Base-by-base conservation (phyloP, 2,113 vertebrate species). In the Phylloscopus trochiloides region DNA sequence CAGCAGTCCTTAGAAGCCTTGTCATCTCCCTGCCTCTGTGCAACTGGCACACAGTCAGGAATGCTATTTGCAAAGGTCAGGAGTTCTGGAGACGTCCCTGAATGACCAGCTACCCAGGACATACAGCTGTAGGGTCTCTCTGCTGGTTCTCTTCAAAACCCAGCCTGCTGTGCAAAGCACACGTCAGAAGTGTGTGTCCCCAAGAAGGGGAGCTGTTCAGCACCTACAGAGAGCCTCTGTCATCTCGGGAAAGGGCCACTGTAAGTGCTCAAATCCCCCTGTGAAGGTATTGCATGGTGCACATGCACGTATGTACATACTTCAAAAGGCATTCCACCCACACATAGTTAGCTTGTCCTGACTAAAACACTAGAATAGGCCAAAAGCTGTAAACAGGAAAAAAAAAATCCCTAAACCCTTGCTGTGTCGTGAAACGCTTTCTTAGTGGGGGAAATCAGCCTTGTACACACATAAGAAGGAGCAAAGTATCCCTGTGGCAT, bases 251-350 rank as follows among this genome's bases (percentile, higher is more conserved):
- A 62, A 62, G n/a, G 21, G 32, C 32, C 17, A 18, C 14, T 32
- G 17, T 4, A 14, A 28, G 22, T 71, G 61, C 61, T 74, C 43
- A 74, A 14, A 78, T 59, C 29, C 50, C 34, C 26, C 40, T 55
- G 3, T 17, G 16, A 65, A 65, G 48, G 25, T 25, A 48, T 8
- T 36, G n/a, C 45, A 14, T 9, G 40, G 40, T 31, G 36, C 26
- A 45, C 7, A 4, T 4, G 13, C 31, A 14, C 3, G 1, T 9
- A 34, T 1, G 12, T 26, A 36, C 8, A 1, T 9, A 31, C 36
- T 86, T 68, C 31, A 63, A 38, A 52, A 84, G 18, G 50, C 52
- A 4, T 72, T 88, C 38, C 40, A 54, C 48, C 38, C 55, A 45
- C 43, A 5, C 12, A 6, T 8, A 65, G 25, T 47, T 29, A 34